Evolutionary conservation across 2,797 vertebrate genomes (phyloP).

Genomic region (Notolabrus celidotus): DNA sequence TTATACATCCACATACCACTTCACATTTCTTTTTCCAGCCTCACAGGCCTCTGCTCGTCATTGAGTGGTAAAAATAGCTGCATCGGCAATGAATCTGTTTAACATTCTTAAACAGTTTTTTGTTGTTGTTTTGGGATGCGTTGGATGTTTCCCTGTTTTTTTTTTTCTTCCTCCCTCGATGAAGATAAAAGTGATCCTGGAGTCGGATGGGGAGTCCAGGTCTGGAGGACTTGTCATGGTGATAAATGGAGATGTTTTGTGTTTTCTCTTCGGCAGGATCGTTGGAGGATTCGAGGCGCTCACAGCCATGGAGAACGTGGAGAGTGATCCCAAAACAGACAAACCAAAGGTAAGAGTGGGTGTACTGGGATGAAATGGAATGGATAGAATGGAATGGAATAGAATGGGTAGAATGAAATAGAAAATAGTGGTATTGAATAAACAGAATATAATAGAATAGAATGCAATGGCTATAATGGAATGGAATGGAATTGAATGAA

Average conservation of each 20-base stretch:
- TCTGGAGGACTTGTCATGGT: background rate
- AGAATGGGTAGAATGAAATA: background rate
- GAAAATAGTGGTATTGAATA: too few relatives aligned
- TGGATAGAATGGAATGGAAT: background rate
- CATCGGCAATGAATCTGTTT: background rate
- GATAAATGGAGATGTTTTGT: background rate
- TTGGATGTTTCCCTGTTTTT: too few relatives aligned
- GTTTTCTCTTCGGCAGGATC: conserved; percentile 82
- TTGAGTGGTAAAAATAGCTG: conserved; percentile 1
- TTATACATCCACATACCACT: too few relatives aligned
- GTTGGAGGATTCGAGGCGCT: conserved; percentile 97
- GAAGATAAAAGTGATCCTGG: background rate
- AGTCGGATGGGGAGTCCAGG: background rate
- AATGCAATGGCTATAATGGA: too few relatives aligned
- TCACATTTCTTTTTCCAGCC: too few relatives aligned
- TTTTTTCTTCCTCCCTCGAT: background rate
- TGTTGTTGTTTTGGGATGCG: background rate
- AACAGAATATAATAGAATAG: too few relatives aligned
- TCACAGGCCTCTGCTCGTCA: too few relatives aligned
- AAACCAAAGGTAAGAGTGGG: conserved; percentile 89
- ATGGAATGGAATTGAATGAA: too few relatives aligned
- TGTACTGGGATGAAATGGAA: too few relatives aligned
- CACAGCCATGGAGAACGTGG: conserved; percentile 98
- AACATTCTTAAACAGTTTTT: background rate
- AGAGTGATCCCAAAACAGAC: conserved; percentile 94